Evolutionary conservation across 2,113 vertebrate species (phyloP), one percentile per base, ranked within the genome.

Genomic region (Cygnus atratus): DNA sequence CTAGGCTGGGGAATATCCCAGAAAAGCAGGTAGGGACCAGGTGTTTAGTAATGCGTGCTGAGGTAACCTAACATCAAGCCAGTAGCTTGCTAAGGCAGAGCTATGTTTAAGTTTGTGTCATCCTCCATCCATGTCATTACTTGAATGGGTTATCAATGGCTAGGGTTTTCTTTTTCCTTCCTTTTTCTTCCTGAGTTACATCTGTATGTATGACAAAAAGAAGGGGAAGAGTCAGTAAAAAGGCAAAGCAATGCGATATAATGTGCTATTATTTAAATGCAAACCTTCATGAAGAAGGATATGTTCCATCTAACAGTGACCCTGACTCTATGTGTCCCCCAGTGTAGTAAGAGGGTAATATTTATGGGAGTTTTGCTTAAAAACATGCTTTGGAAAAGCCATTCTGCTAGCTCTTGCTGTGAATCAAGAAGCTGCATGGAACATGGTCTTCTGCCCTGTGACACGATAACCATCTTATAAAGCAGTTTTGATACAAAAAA

Each of bases 401-500:
- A 75, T 82, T 87, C 48, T 72, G 22, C 28, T 48, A 65, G 25
- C 68, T 79, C n/a, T 2, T 9, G 33, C 10, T 65, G 29, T 4
- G 3, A 65, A 52, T 79, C 54, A 65, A 28, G 80, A 80, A 20
- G 75, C 59, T 70, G 48, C 13, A 18, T 24, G 59, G 35, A 62
- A 48, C 2, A 0, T 29, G 71, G 33, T 33, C 35, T 58, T 87
- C 44, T 90, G 58, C 54, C 58, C 54, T 63, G 31, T 76, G 35
- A 33, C n/a, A 19, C 58, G 62, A 50, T 73, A 88, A 73, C 22
- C 0, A 0, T 76, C 59, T 20, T 73, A 6, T 55, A 58, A 84
- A 71, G 52, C 46, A 87, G 15, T 35, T 92, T 73, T 88, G 63
- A 76, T 77, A 44, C 29, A 16, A 73, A 91, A 73, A 88, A 75